Percentiles rank a stretch among this genome's conserved stretches.
These are phyloP conservation scores for Apamea anceps DNA, from an alignment of 2,888 invertebrate species.

Conservation along the genomic window DNA sequence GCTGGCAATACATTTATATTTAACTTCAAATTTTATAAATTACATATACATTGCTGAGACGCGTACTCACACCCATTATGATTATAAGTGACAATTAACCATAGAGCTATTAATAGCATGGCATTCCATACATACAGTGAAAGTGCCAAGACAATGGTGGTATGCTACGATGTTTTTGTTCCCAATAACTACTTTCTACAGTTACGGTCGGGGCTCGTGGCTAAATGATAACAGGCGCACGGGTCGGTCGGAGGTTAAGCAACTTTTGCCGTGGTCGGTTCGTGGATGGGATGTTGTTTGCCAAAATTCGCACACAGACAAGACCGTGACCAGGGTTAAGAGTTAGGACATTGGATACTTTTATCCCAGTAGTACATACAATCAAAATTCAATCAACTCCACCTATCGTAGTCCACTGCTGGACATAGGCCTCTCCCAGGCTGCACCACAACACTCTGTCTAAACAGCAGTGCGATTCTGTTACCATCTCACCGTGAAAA, in stretches of 20 bases:
- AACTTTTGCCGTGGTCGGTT: neutral
- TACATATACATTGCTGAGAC: neutral
- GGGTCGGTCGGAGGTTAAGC: too few species aligned
- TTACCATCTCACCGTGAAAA: too few species aligned
- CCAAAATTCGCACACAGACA: too few species aligned
- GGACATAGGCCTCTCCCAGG: too few species aligned
- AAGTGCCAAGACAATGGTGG: slow-evolving; percentile 50
- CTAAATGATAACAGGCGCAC: neutral
- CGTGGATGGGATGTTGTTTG: neutral
- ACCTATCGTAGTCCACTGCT: too few species aligned
- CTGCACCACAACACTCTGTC: too few species aligned
- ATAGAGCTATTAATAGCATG: slow-evolving; percentile 2
- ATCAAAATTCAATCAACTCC: too few species aligned
- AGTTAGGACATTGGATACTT: too few species aligned
- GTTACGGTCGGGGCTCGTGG: neutral
- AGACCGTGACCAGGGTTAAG: too few species aligned
- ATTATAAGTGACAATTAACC: slow-evolving; percentile 4
- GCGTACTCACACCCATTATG: neutral
- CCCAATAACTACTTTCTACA: slow-evolving; percentile 41
- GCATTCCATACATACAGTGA: slow-evolving; percentile 41
- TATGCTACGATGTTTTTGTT: slow-evolving; percentile 29
- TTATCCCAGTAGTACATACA: too few species aligned
- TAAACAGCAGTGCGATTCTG: too few species aligned
- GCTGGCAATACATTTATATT: too few species aligned
- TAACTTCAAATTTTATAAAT: neutral